Base-by-base conservation (phyloP, 2,797 vertebrate species). In the Sphenodon punctatus region DNA sequence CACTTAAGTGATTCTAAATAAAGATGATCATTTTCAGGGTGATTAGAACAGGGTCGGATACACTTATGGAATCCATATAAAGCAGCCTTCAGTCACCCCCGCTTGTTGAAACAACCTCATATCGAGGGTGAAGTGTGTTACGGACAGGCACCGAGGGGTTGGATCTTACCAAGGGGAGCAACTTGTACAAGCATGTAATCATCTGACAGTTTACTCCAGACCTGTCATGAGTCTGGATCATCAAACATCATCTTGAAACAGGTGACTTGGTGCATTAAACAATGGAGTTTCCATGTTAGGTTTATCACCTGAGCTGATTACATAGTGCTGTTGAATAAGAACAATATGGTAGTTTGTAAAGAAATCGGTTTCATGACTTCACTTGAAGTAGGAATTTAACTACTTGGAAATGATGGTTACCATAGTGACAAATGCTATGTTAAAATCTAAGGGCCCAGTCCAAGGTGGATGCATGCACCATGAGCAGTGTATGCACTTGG, bases 201-300 rank as follows among this genome's bases (percentile, higher is more conserved):
- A 63, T 46, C 55, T 75, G 61, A 67, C 85, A 78, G 82, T 82
- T 19, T 43, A 42, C 56, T 85, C 36, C 49, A 75, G 75, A 20
- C 82, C 78, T 71, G 75, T 70, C 80, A 53, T 69, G 67, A 86
- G 72, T 49, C 69, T 76, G 23, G 73, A 72, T 86, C 55, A 32
- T 82, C 77, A 59, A 42, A 66, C 77, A 87, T 1, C 80, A 67
- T 77, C 60, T 59, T 89, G 87, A 90, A 92, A 39, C 43, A 75
- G 27, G 87, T 89, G 87, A 89, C 74, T 90, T 80, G 92, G 78
- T 77, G 65, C 53, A 56, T 85, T 85, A 70, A 80, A 92, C 81
- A 80, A 65, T 38, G 36, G 76, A 73, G 56, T 67, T 38, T 65
- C 82, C 67, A 80, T 43, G 58, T 70, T 39, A 80, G 91, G 80